These are phyloP conservation scores for Orthosia cruda DNA, from an alignment of 2,888 invertebrate species.

Conservation along the genomic window DNA sequence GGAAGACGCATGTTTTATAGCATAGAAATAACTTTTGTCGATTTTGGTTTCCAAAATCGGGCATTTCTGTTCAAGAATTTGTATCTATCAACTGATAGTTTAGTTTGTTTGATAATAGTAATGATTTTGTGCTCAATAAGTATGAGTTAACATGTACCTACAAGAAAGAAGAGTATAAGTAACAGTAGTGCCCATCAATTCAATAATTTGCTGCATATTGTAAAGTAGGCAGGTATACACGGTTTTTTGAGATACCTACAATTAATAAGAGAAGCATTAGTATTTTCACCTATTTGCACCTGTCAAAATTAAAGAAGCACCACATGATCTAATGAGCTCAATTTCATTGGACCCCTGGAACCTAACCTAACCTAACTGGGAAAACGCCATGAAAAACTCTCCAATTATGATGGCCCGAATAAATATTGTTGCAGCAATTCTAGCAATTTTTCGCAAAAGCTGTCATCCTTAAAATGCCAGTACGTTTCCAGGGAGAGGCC, in stretches of 20 bases:
- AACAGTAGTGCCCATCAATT: too few species aligned
- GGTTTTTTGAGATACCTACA: background rate
- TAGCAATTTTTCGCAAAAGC: constrained; percentile 28
- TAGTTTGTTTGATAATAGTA: too few species aligned
- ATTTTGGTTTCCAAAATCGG: background rate
- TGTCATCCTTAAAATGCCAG: constrained; percentile 51
- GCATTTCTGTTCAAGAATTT: background rate
- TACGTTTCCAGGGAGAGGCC: constrained; percentile 23
- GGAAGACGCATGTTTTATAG: too few species aligned
- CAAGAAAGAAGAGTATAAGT: too few species aligned
- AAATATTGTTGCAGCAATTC: constrained; percentile 33
- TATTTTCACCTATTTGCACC: background rate
- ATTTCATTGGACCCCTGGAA: background rate
- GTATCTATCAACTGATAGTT: too few species aligned
- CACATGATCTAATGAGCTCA: background rate
- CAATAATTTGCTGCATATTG: too few species aligned
- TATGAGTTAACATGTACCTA: too few species aligned
- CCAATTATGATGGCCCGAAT: constrained; percentile 30
- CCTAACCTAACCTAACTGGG: background rate
- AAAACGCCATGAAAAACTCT: background rate
- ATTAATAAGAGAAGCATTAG: background rate
- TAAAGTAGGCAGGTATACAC: background rate
- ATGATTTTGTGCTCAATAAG: too few species aligned
- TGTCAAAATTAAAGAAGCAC: background rate
- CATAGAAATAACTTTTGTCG: background rate